A percentile compares a stretch with the other conserved stretches of the same genome.
Evolutionary conservation across 92 coral and sea anemone genomes (phyloP).

Genomic region (Umimayanthus kanabou): DNA sequence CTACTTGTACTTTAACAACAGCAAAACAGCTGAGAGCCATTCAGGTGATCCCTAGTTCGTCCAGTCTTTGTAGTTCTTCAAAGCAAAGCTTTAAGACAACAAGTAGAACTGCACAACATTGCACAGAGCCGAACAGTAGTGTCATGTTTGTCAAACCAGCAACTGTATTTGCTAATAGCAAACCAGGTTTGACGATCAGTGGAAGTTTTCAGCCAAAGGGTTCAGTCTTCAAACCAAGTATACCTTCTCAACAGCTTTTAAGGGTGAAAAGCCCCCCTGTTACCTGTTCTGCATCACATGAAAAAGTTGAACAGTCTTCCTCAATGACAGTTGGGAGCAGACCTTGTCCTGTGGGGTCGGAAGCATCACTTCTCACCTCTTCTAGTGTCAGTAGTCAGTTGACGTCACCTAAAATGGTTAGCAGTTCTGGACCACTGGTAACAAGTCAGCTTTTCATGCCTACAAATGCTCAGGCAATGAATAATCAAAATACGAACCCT

Average conservation of each 20-base stretch:
- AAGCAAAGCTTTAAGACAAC: conserved; percentile 20
- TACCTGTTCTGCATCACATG: not conserved
- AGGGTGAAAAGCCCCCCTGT: conserved; percentile 5
- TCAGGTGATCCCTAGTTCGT: not conserved
- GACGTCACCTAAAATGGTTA: not conserved
- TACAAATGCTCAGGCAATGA: conserved; percentile 1
- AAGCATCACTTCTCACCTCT: not conserved
- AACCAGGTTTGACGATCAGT: conserved; percentile 81
- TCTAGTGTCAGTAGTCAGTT: not conserved
- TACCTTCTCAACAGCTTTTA: conserved; percentile 41
- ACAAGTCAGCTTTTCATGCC: not conserved
- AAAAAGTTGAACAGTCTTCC: not conserved
- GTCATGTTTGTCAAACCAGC: conserved; percentile 34
- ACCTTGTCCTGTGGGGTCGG: not conserved
- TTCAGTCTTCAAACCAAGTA: conserved; percentile 80
- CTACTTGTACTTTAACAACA: conserved; percentile 15
- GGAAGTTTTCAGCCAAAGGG: conserved; percentile 85
- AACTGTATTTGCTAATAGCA: conserved; percentile 25
- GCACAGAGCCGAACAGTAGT: conserved; percentile 5
- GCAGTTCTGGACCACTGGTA: not conserved
- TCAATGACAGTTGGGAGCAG: conserved; percentile 1
- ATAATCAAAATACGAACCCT: not conserved
- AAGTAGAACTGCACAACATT: not conserved
- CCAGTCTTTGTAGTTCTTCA: conserved; percentile 20
- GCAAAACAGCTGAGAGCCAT: not conserved